Evolutionary conservation across 2,113 vertebrate species (phyloP).

Genomic region (Mionectes macconnelli): DNA sequence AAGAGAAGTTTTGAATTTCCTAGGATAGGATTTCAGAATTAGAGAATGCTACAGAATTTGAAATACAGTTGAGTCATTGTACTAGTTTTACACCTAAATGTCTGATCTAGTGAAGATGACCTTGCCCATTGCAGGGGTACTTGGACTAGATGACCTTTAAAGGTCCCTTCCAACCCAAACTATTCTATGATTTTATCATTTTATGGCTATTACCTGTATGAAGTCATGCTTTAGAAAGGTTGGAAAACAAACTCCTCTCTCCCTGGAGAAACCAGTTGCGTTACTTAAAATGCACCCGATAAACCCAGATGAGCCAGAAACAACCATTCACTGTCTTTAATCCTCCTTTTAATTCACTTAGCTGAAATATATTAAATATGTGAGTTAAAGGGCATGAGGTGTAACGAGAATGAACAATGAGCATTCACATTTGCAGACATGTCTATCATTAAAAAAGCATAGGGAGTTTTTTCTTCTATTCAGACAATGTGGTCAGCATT

Average conservation of each 20-base stretch:
- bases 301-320: background rate
- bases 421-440: background rate
- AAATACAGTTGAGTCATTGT: background rate
- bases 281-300: background rate
- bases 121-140: background rate
- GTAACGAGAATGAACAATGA: constrained; percentile 1
- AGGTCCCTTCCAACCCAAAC: background rate
- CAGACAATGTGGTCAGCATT: background rate
- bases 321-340: background rate
- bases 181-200: background rate
- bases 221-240: background rate
- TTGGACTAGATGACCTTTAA: background rate
- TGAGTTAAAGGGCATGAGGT: background rate
- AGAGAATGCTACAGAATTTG: background rate
- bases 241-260: background rate
- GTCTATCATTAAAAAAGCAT: background rate
- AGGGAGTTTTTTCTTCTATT: background rate
- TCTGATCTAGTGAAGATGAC: background rate
- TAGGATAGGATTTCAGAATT: background rate
- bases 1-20: background rate
- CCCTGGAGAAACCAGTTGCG: background rate
- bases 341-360: constrained; percentile 14
- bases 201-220: background rate
- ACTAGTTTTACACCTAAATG: background rate
- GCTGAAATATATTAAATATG: background rate